Evolutionary conservation across 2,888 invertebrate species (phyloP), one percentile per base, ranked within the genome.

Genomic region (Lasioglossum zephyrum): DNA sequence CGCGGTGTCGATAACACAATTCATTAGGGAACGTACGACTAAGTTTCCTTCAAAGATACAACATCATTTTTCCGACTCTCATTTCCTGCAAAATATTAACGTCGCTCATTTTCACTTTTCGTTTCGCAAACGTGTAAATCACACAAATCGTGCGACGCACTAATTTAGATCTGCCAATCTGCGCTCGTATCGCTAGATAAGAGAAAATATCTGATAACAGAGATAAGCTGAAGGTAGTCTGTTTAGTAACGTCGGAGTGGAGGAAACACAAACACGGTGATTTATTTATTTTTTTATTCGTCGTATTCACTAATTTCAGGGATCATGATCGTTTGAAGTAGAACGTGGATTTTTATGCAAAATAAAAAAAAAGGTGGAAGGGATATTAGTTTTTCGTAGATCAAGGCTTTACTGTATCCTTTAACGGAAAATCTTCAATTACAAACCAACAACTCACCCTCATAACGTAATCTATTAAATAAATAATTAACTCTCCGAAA

Each of bases 141-240:
- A 18, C 22, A n/a, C n/a, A 41, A 70, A 70, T 70, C 9, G 2
- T 13, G 13, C 39, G n/a, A n/a, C 22, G 53, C 31, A 18, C 44
- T 80, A 53, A 60, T 60, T 73, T 22, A 53, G 5, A 1, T 16
- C 11, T 13, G 36, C n/a, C n/a, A 53, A 70, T 66, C 53, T 11
- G 47, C 39, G 11, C 9, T 8, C 39, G 41, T 26, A 72, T 49
- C 60, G n/a, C 4, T 9, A 41, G 70, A 82, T 82, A 82, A 70
- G 63, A 26, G 16, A 47, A 39, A 22, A 18, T 53, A 16, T 31
- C 8, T 69, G 82, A 73, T 77, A 84, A 73, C 66, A 4, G 31
- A 16, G 73, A 41, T 16, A 41, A 11, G 39, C 31, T 47, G 39
- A 57, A 66, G 39, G 31, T 70, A 82, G 60, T 31, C 18, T n/a